Base-by-base conservation (phyloP, 2,888 invertebrate species). In the Amaurobius ferox region DNA sequence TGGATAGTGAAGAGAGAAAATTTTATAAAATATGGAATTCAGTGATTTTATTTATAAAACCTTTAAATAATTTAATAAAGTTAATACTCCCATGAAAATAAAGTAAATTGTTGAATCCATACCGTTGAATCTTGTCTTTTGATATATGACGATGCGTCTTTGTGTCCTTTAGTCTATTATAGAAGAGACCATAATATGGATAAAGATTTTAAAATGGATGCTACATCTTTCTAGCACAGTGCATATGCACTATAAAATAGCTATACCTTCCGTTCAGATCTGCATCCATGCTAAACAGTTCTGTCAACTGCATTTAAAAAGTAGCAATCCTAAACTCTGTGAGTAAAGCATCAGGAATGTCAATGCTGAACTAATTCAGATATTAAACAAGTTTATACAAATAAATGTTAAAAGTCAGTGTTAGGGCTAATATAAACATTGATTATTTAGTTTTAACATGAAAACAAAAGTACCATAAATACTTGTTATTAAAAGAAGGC, bases 231-330 rank as follows among this genome's bases (percentile, higher is more conserved):
- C 35, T 77, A 72, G 77, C 72, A 55, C 35, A 85, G 80, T 77
- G 83, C 83, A 44, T 55, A 70, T 35, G 72, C 73, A 85, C 78
- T 72, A 55, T 55, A 72, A 77, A 62, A 78, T 78, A 85, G 85
- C 85, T 78, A 85, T 85, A 85, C 85, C 85, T 85, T 85, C 85
- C 85, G 72, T 85, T 85, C 85, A 85, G 78, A 73, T 77, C 72
- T 72, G 71, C 71, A 83, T 83, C 83, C 83, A 83, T 76, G 83
- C 74, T 77, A 64, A 30, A 16, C 44, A 44, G 1, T 16, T 44
- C 44, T 16, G 9, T 16, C 9, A 16, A n/a, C n/a, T n/a, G n/a
- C n/a, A n/a, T n/a, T n/a, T n/a, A n/a, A n/a, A n/a, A n/a, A n/a
- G n/a, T n/a, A n/a, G n/a, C n/a, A n/a, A n/a, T n/a, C n/a, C n/a